These are phyloP conservation scores for Marisa cornuarietis DNA, from an alignment of 1,140 invertebrate species.

Conservation along the genomic window DNA sequence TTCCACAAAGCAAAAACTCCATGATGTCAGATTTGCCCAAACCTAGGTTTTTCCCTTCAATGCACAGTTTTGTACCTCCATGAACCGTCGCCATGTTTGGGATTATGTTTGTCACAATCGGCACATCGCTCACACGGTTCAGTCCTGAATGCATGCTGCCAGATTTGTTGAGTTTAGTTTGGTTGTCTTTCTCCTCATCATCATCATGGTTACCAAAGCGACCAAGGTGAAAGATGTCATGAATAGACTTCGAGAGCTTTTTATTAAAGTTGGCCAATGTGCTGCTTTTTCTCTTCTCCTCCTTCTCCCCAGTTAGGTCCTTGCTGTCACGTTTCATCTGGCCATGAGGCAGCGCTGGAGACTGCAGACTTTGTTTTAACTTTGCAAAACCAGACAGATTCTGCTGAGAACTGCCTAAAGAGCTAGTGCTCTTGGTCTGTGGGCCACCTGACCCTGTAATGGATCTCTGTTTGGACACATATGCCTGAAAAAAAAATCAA, in stretches of 20 bases:
- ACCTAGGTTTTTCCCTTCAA: conserved; percentile 58
- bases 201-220: conserved; percentile 42
- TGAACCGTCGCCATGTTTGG: conserved; percentile 52
- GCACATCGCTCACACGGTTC: conserved; percentile 41
- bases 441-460: conserved; percentile 28
- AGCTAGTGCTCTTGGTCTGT: conserved; percentile 30
- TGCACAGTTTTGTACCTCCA: conserved; percentile 52
- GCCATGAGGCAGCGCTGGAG: conserved; percentile 10
- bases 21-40: conserved; percentile 56
- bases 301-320: conserved; percentile 25
- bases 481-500: conserved; percentile 34
- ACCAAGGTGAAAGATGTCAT: conserved; percentile 49
- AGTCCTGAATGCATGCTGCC: conserved; percentile 45
- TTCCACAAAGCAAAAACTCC: conserved; percentile 55
- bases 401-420: conserved; percentile 1
- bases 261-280: conserved; percentile 56
- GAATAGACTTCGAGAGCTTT: conserved; percentile 57
- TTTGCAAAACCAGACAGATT: conserved; percentile 43
- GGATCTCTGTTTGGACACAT: conserved; percentile 52
- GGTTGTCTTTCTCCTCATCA: conserved; percentile 34
- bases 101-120: conserved; percentile 51
- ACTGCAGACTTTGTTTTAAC: conserved; percentile 38
- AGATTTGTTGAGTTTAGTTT: conserved; percentile 30
- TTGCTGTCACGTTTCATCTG: conserved; percentile 34
- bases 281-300: conserved; percentile 34